Conservation (phyloP, 2,888 invertebrate species). For the Polyommatus iphigenia region DNA sequence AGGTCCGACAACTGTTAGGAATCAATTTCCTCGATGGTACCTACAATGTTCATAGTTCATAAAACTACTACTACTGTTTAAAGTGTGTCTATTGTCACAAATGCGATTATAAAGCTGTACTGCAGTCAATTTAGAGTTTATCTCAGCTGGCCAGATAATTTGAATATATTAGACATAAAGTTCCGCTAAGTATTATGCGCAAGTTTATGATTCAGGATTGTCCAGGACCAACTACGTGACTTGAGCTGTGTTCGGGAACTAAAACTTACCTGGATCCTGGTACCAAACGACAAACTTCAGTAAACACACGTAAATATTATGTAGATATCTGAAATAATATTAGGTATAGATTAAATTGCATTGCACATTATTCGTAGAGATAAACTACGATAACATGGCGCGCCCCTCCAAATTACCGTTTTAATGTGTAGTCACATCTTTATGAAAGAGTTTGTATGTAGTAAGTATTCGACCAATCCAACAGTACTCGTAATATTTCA, state of each 20-base stretch:
- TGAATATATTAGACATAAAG: conserved; percentile 17
- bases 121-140: conserved; percentile 5
- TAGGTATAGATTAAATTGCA: no score
- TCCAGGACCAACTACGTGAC: conserved; percentile 20
- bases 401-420: no score
- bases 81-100: background rate
- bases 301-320: background rate
- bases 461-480: no score
- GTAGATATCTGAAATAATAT: background rate
- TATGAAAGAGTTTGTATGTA: no score
- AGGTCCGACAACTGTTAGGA: no score
- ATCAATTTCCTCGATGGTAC: no score
- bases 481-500: no score
- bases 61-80: background rate
- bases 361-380: no score
- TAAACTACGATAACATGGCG: no score
- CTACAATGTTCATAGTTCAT: no score
- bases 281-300: background rate
- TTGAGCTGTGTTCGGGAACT: conserved; percentile 11
- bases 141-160: background rate
- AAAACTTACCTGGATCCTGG: conserved; percentile 6
- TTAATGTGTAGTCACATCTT: no score
- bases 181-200: conserved; percentile 10
- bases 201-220: conserved; percentile 16
- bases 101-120: background rate